A percentile compares a stretch with the other conserved stretches of the same genome.
Evolutionary conservation across 2,113 vertebrate species (phyloP).

Genomic region (Poeciliopsis retropinna): DNA sequence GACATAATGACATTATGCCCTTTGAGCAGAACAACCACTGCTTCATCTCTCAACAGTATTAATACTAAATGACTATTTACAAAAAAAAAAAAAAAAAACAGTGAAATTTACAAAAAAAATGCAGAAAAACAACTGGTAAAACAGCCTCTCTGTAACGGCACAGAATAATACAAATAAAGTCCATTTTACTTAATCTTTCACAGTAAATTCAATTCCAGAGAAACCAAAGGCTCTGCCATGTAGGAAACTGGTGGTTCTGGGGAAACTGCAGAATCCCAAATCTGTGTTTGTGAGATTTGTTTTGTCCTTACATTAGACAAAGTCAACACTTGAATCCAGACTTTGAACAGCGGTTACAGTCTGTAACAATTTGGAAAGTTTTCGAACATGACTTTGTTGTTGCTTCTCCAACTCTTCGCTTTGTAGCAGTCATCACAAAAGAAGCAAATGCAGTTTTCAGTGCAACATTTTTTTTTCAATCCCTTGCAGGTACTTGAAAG

Average conservation of each 20-base stretch:
- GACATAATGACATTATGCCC: background rate
- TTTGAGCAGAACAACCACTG: conserved; percentile 12
- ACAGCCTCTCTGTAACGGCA: conserved; percentile 29
- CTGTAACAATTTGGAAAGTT: conserved; percentile 4
- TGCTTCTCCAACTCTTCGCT: conserved; percentile 26
- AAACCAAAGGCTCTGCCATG: conserved; percentile 12
- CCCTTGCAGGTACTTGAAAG: conserved; percentile 12
- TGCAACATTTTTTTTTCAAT: conserved; percentile 54
- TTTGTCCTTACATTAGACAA: conserved; percentile 16
- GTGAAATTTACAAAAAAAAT: conserved; percentile 36
- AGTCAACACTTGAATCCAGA: conserved; percentile 15
- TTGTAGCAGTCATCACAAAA: conserved; percentile 25
- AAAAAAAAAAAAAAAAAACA: conserved; percentile 11
- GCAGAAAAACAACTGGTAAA: conserved; percentile 25
- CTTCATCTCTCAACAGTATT: conserved; percentile 28
- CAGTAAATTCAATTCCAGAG: conserved; percentile 47
- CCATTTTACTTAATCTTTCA: conserved; percentile 57
- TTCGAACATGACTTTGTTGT: conserved; percentile 2
- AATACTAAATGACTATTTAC: conserved; percentile 46
- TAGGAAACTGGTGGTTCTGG: conserved; percentile 18
- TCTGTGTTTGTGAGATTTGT: conserved; percentile 16
- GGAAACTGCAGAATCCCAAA: conserved; percentile 31
- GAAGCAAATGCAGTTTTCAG: conserved; percentile 51
- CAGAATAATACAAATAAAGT: conserved; percentile 31
- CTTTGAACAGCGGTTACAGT: conserved; percentile 23